phyloP scores from a whole-genome alignment of 1,140 invertebrate species.

The Cardiocondyla obscurior region DNA sequence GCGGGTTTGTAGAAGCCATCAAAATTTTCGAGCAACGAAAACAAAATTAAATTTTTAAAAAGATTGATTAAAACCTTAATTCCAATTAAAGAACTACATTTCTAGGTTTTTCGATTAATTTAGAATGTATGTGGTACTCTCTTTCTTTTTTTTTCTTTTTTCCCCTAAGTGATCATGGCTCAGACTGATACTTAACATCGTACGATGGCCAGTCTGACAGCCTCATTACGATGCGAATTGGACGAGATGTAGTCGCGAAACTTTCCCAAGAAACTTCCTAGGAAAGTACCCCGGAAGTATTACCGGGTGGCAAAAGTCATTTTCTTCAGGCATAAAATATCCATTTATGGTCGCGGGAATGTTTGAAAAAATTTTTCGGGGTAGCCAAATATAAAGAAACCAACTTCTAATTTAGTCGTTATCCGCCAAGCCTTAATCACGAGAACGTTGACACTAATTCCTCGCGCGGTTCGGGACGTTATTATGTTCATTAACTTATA shows the following conservation, averaged over 20 bases:
- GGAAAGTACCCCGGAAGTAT: constrained; percentile 45
- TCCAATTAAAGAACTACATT: neutral
- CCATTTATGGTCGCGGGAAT: neutral
- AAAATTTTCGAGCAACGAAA: too few relatives aligned
- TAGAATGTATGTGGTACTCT: neutral
- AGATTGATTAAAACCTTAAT: neutral
- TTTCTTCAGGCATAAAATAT: constrained; percentile 42
- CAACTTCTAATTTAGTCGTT: neutral
- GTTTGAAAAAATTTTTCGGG: constrained; percentile 33
- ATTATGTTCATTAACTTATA: neutral
- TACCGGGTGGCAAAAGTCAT: constrained; percentile 41
- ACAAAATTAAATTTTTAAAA: neutral
- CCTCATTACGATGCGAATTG: constrained; percentile 55
- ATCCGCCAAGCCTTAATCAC: neutral
- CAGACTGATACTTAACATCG: constrained; percentile 37
- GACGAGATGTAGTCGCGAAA: constrained; percentile 46
- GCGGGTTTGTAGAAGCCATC: neutral
- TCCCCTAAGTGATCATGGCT: neutral
- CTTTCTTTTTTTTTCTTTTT: too few relatives aligned
- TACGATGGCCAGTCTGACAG: constrained; percentile 47
- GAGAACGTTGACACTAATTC: constrained; percentile 17
- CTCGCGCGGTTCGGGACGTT: neutral
- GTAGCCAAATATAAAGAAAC: neutral
- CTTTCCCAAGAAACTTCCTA: constrained; percentile 49
- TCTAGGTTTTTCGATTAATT: constrained; percentile 4